Percentiles rank a stretch among this genome's conserved stretches.
Evolutionary conservation across 1,140 invertebrate species (phyloP).

Genomic region (Dendroctonus ponderosae): DNA sequence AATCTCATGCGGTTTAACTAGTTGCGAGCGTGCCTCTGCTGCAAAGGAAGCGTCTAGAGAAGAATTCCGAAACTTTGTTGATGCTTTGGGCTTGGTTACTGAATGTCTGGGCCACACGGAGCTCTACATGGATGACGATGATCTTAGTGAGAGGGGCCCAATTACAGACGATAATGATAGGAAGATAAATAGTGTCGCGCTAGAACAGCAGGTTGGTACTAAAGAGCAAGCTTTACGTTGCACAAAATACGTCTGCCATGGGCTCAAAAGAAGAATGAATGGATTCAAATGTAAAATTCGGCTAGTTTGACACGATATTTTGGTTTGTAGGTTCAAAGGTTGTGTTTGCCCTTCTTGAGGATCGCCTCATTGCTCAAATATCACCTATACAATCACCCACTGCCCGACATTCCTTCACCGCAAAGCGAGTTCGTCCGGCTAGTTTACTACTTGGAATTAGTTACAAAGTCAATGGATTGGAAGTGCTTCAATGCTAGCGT

Average conservation of each 20-base stretch:
- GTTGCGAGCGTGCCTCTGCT: slow-evolving; percentile 51
- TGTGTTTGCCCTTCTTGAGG: slow-evolving; percentile 81
- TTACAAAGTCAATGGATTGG: slow-evolving; percentile 66
- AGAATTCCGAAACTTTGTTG: slow-evolving; percentile 40
- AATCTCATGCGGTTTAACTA: slow-evolving; percentile 66
- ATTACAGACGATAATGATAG: slow-evolving; percentile 5
- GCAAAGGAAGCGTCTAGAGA: slow-evolving; percentile 33
- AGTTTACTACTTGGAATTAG: slow-evolving; percentile 72
- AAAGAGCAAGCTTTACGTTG: no score
- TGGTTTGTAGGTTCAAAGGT: slow-evolving; percentile 64
- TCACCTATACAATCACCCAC: slow-evolving; percentile 80
- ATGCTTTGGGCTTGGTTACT: slow-evolving; percentile 54
- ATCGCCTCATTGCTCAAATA: slow-evolving; percentile 79
- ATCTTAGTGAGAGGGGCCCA: slow-evolving; percentile 16
- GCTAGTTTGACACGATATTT: background rate
- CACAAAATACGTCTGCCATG: no score
- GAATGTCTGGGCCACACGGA: slow-evolving; percentile 53
- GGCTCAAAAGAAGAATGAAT: no score
- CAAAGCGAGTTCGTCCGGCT: slow-evolving; percentile 71
- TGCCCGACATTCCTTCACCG: slow-evolving; percentile 65
- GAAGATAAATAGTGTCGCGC: slow-evolving; percentile 49
- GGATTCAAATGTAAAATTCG: no score
- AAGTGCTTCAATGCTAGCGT: slow-evolving; percentile 65
- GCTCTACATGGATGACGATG: slow-evolving; percentile 55
- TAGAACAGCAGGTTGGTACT: slow-evolving; percentile 49